A percentile compares a stretch with the other conserved stretches of the same genome.
phyloP scores from a whole-genome alignment of 2,888 invertebrate genomes.

The Philonicus albiceps region DNA sequence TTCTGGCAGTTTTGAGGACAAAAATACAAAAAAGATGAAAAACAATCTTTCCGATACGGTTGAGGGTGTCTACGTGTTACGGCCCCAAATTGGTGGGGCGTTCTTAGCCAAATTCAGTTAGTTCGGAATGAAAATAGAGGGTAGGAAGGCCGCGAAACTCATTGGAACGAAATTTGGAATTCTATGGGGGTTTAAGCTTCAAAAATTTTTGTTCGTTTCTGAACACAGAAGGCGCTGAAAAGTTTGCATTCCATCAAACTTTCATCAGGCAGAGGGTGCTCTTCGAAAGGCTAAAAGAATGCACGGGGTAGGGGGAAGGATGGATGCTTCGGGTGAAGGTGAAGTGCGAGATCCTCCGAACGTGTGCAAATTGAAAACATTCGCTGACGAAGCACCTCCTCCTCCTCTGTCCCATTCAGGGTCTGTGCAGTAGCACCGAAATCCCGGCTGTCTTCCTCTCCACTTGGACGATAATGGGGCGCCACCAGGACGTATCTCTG shows the following conservation, averaged over 20 bases:
- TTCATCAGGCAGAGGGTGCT: background rate
- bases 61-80: background rate
- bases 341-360: background rate
- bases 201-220: background rate
- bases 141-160: background rate
- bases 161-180: background rate
- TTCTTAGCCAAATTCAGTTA: conserved; percentile 9
- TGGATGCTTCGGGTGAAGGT: background rate
- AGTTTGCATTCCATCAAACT: background rate
- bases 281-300: background rate
- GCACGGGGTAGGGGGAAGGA: background rate
- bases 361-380: background rate
- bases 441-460: background rate
- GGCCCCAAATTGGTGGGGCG: background rate
- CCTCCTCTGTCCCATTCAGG: background rate
- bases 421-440: background rate
- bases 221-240: background rate
- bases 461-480: background rate
- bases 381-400: background rate
- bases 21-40: background rate
- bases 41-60: background rate
- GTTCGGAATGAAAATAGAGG: background rate
- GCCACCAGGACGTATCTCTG: background rate
- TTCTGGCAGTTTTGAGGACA: background rate
- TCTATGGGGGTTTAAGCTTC: background rate